These are phyloP conservation scores for Mythimna impura DNA, from an alignment of 2,888 invertebrate genomes.

Conservation along the genomic window DNA sequence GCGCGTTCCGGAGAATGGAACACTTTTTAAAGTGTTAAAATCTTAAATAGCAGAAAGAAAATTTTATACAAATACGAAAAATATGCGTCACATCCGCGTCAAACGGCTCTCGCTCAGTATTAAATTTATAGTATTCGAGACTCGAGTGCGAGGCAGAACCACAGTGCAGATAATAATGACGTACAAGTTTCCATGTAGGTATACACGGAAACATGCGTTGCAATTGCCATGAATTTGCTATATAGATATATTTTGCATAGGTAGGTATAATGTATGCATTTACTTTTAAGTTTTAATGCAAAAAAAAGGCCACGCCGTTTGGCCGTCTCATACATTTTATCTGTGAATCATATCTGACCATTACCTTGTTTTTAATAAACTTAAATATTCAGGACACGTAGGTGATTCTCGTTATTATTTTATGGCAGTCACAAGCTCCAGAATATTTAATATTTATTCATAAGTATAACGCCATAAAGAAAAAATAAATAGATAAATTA, in stretches of 20 bases:
- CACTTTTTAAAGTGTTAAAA: too few relatives aligned
- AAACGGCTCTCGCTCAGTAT: too few relatives aligned
- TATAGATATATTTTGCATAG: too few relatives aligned
- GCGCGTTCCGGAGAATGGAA: too few relatives aligned
- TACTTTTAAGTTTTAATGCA: neutral
- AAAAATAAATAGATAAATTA: too few relatives aligned
- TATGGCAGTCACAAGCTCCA: constrained; percentile 13
- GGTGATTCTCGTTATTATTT: constrained; percentile 5
- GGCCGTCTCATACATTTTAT: neutral
- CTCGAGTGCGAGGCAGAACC: too few relatives aligned
- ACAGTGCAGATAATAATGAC: neutral
- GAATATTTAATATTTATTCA: constrained; percentile 17
- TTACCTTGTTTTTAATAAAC: constrained; percentile 5
- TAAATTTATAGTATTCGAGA: too few relatives aligned
- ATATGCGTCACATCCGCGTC: too few relatives aligned
- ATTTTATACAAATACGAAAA: too few relatives aligned
- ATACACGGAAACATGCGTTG: neutral
- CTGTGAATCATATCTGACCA: neutral
- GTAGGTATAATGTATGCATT: too few relatives aligned
- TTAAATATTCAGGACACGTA: constrained; percentile 13
- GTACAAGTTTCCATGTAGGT: neutral
- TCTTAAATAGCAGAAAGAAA: too few relatives aligned
- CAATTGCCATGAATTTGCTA: neutral
- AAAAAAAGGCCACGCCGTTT: neutral
- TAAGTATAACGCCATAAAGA: constrained; percentile 9